Base-by-base conservation (phyloP, 1,140 invertebrate species). In the Nixonia krombeini region DNA sequence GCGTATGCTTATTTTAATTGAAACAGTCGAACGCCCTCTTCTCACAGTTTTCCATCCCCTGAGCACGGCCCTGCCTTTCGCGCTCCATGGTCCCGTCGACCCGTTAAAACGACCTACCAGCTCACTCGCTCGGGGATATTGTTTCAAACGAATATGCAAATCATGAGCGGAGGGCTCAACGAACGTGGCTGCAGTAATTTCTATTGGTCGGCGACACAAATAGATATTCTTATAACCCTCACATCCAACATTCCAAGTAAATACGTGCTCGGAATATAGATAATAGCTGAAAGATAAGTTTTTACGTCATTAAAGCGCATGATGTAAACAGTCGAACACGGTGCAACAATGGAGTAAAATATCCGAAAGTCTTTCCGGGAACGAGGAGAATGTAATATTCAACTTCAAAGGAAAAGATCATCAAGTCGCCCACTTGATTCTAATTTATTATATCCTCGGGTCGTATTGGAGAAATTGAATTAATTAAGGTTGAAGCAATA, bases 121-220 rank as follows among this genome's bases (percentile, higher is more conserved):
- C 70, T 63, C 68, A 47, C 75, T 72, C 64, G 68, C 72, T 73
- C 69, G 70, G 65, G 77, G 75, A 83, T 84, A 84, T 84, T 83
- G 81, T 85, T 84, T 82, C 78, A 84, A 83, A 83, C 81, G 80
- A 84, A 84, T 85, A 85, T 85, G 83, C 83, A 84, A 85, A 85
- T 85, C 76, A 84, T 82, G 79, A 78, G 67, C 65, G 68, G 52
- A 70, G 62, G 64, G 68, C 62, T 63, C 56, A 18, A 56, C n/a
- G 59, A 70, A 75, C 70, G 72, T 74, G 64, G 70, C 70, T 64
- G 73, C 57, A 72, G 78, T 82, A 80, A 82, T 82, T 82, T 81
- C 80, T 77, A 77, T 78, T 76, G 73, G 70, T 59, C 51, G 49
- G 56, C 73, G 72, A 76, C 72, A 70, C 78, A 75, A 82, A 78